Percentiles rank a stretch among this genome's conserved stretches.
Conservation (phyloP, 2,113 vertebrate species). For the Corvus cornix region DNA sequence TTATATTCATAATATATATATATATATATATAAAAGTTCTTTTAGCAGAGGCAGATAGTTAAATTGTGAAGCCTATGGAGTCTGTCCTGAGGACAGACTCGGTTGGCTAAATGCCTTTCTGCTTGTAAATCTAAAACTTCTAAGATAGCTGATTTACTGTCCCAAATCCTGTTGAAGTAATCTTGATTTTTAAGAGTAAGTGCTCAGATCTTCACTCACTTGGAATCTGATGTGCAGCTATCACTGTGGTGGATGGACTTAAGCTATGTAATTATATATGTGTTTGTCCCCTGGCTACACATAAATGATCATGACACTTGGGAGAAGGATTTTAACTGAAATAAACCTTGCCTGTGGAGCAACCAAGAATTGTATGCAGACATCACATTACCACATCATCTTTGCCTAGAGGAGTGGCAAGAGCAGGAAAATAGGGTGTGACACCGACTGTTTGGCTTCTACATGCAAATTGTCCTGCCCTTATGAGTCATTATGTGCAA, state of each 20-base stretch:
- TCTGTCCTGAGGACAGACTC: background rate
- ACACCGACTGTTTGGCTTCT: background rate
- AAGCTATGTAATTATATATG: background rate
- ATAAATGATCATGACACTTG: background rate
- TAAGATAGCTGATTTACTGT: background rate
- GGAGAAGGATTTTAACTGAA: background rate
- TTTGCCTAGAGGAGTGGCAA: background rate
- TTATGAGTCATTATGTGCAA: constrained; percentile 24
- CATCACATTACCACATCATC: background rate
- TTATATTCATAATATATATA: background rate
- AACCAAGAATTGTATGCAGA: background rate
- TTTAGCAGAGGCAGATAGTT: background rate
- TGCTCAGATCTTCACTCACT: background rate
- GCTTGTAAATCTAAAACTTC: background rate
- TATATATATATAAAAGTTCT: background rate
- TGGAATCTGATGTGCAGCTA: background rate
- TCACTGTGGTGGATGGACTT: background rate
- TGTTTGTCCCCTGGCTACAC: background rate
- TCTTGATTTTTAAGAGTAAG: background rate
- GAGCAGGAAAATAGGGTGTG: background rate
- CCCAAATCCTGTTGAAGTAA: background rate
- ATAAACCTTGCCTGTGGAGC: background rate
- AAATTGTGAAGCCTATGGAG: background rate
- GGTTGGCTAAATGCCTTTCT: background rate
- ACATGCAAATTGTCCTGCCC: constrained; percentile 36